Percentiles rank a stretch among this genome's conserved stretches.
Conservation (phyloP, 2,888 invertebrate genomes). For the Epinotia ramella region DNA sequence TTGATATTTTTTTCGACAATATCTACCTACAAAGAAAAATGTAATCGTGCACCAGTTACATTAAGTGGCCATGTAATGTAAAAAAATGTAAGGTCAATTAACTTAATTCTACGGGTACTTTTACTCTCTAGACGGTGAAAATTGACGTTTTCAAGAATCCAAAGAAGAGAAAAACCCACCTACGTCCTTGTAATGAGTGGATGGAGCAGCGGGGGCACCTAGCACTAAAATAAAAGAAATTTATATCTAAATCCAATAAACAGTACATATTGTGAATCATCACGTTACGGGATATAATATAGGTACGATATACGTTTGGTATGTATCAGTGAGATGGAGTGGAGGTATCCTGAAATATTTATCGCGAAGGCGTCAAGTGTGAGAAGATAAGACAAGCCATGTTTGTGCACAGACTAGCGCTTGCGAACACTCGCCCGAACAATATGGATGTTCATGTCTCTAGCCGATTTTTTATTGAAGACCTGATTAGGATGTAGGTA, state of each 20-base stretch:
- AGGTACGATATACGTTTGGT: neutral
- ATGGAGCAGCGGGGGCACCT: too few relatives aligned
- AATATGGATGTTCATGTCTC: conserved; percentile 12
- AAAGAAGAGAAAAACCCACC: too few relatives aligned
- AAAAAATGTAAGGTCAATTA: too few relatives aligned
- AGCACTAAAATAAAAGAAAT: neutral
- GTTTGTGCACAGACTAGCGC: conserved; percentile 38
- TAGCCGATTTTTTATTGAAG: neutral
- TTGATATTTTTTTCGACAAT: too few relatives aligned
- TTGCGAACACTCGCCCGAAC: conserved; percentile 18
- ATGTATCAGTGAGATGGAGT: conserved; percentile 34
- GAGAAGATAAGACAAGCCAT: conserved; percentile 41
- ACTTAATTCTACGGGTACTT: too few relatives aligned
- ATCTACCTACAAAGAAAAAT: too few relatives aligned
- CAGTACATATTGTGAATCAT: conserved; percentile 8
- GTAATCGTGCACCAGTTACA: too few relatives aligned
- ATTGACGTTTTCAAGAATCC: too few relatives aligned
- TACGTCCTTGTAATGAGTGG: too few relatives aligned
- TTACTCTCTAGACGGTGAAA: too few relatives aligned
- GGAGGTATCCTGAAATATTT: conserved; percentile 41
- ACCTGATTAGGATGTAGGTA: conserved; percentile 4
- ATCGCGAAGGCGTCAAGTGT: conserved; percentile 44
- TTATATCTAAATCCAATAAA: conserved; percentile 12
- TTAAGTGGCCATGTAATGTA: too few relatives aligned
- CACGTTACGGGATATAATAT: neutral